phyloP scores from a whole-genome alignment of 2,888 invertebrate genomes.

The Conus canariensis region DNA sequence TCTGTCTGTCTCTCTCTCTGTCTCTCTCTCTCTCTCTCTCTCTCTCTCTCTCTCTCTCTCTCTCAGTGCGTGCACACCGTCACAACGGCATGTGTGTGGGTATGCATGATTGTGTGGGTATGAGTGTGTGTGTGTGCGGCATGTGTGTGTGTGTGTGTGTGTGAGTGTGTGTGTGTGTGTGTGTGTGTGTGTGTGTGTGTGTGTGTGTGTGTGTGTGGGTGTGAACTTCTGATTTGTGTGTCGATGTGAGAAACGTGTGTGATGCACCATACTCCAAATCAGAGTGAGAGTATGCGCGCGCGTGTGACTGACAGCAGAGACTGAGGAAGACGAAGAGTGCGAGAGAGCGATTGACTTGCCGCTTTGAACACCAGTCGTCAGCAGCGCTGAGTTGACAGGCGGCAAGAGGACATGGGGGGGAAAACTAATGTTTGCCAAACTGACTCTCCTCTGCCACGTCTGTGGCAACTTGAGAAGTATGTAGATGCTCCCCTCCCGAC shows the following conservation, averaged over 20 bases:
- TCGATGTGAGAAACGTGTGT: no score
- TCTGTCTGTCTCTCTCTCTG: neutral
- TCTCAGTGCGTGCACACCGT: neutral
- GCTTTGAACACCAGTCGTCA: no score
- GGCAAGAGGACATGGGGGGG: no score
- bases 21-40: constrained; percentile 42
- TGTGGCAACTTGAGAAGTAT: no score
- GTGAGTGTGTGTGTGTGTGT: constrained; percentile 2
- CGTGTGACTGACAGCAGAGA: no score
- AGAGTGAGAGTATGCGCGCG: no score
- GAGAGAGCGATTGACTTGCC: no score
- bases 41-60: constrained; percentile 37
- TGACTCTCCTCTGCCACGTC: no score
- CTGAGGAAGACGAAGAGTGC: no score
- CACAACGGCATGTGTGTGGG: neutral
- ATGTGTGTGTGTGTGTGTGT: neutral
- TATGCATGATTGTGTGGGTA: neutral
- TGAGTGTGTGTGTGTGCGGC: neutral
- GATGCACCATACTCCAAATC: no score
- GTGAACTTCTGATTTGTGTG: neutral
- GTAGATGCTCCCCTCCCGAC: neutral
- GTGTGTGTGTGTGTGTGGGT: neutral
- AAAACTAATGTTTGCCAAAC: no score
- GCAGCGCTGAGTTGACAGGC: no score
- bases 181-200: constrained; percentile 10